phyloP scores from a whole-genome alignment of 2,888 invertebrate species.

The Drosophila fulvimacula region DNA sequence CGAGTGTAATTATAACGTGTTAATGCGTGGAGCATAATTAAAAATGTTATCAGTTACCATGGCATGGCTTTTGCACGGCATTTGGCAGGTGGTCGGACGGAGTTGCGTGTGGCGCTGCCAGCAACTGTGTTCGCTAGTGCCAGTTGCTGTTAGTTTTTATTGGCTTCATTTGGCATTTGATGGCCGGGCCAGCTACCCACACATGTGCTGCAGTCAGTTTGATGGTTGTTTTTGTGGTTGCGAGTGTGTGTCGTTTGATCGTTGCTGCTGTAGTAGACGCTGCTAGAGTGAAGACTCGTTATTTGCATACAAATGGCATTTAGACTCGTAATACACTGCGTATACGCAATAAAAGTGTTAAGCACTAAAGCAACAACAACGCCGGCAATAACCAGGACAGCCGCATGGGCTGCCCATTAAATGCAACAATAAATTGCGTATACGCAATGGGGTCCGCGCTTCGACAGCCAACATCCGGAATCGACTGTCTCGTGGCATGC shows the following conservation, averaged over 20 bases:
- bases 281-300: slow-evolving; percentile 23
- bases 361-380: slow-evolving; percentile 38
- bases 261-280: slow-evolving; percentile 27
- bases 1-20: slow-evolving; percentile 47
- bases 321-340: slow-evolving; percentile 63
- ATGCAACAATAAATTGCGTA: slow-evolving; percentile 72
- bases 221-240: slow-evolving; percentile 51
- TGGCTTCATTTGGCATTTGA: slow-evolving; percentile 53
- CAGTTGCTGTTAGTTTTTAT: slow-evolving; percentile 40
- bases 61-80: slow-evolving; percentile 25
- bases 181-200: not conserved
- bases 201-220: slow-evolving; percentile 19
- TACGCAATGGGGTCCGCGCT: slow-evolving; percentile 13
- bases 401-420: slow-evolving; percentile 71
- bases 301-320: slow-evolving; percentile 59
- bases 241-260: not conserved
- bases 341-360: slow-evolving; percentile 69
- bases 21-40: slow-evolving; percentile 58
- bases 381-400: slow-evolving; percentile 35
- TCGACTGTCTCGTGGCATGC: slow-evolving; percentile 57
- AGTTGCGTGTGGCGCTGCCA: slow-evolving; percentile 34
- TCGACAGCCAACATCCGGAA: slow-evolving; percentile 36
- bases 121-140: not conserved
- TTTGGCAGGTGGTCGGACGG: slow-evolving; percentile 22
- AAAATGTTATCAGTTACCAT: slow-evolving; percentile 25